These are phyloP conservation scores for Drosophila koepferae DNA, from an alignment of 2,888 invertebrate species.

Conservation along the genomic window DNA sequence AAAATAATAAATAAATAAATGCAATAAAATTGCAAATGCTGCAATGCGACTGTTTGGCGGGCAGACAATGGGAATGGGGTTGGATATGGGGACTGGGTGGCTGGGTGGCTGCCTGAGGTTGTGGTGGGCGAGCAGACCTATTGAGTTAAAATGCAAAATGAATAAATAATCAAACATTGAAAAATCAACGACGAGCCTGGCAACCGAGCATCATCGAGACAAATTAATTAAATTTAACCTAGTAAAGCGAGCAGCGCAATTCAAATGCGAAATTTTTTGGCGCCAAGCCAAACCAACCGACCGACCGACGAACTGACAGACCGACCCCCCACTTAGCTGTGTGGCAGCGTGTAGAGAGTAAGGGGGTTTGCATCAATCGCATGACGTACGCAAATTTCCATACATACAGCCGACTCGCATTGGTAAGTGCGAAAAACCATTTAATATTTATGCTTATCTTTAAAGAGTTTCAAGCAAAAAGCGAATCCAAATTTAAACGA, in stretches of 20 bases:
- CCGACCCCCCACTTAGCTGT: neutral
- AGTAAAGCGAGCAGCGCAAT: slow-evolving; percentile 68
- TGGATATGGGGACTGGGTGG: neutral
- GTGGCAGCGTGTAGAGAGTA: neutral
- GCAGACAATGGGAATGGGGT: neutral
- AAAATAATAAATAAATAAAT: slow-evolving; percentile 78
- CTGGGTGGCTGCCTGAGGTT: neutral
- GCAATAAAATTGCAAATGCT: slow-evolving; percentile 76
- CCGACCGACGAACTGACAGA: neutral
- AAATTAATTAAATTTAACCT: slow-evolving; percentile 81
- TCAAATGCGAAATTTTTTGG: slow-evolving; percentile 61
- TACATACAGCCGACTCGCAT: slow-evolving; percentile 33
- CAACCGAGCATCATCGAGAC: slow-evolving; percentile 54
- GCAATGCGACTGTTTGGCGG: slow-evolving; percentile 51
- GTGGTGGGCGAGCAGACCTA: slow-evolving; percentile 35
- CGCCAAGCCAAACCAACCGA: slow-evolving; percentile 56
- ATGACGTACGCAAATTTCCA: slow-evolving; percentile 54
- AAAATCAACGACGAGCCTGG: slow-evolving; percentile 43
- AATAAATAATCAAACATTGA: slow-evolving; percentile 76
- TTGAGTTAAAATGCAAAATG: slow-evolving; percentile 68
- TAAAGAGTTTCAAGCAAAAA: slow-evolving; percentile 55
- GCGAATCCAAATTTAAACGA: slow-evolving; percentile 47
- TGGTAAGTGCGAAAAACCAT: slow-evolving; percentile 71
- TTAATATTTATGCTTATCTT: slow-evolving; percentile 74
- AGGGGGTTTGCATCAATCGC: neutral